Evolutionary conservation across 2,888 invertebrate genomes (phyloP).

Genomic region (Abscondita cerata): DNA sequence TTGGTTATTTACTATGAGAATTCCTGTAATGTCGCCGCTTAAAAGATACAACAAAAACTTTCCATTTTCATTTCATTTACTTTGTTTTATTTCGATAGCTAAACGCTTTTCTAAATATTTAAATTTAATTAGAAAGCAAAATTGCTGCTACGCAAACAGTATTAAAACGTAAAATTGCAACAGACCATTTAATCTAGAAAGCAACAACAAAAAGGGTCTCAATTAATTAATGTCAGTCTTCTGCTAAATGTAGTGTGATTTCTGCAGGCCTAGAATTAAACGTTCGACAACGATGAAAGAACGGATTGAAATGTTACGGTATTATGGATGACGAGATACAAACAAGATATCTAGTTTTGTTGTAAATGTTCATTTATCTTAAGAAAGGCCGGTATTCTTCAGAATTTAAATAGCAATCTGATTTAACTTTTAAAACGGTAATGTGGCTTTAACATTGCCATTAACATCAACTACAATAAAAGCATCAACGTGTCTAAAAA

Average conservation of each 20-base stretch:
- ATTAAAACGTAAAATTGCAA: neutral
- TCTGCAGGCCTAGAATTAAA: neutral
- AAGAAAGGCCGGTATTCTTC: too few relatives aligned
- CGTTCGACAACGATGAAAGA: neutral
- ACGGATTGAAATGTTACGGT: neutral
- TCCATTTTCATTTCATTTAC: neutral
- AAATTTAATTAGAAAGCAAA: slow-evolving; percentile 6
- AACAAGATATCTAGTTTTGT: too few relatives aligned
- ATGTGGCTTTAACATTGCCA: too few relatives aligned
- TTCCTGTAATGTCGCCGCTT: neutral
- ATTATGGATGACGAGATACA: neutral
- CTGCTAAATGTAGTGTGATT: slow-evolving; percentile 1
- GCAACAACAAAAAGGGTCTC: neutral
- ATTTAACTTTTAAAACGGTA: too few relatives aligned
- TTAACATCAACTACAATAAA: too few relatives aligned
- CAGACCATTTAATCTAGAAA: neutral
- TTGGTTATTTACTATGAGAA: slow-evolving; percentile 16
- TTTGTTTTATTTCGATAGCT: neutral
- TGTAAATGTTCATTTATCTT: too few relatives aligned
- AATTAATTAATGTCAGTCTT: neutral
- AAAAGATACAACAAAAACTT: neutral
- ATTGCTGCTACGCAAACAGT: neutral
- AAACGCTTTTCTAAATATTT: neutral
- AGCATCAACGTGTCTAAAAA: too few relatives aligned
- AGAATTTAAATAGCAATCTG: too few relatives aligned